phyloP scores from a whole-genome alignment of 2,888 invertebrate species.

The Corythucha ciliata region DNA sequence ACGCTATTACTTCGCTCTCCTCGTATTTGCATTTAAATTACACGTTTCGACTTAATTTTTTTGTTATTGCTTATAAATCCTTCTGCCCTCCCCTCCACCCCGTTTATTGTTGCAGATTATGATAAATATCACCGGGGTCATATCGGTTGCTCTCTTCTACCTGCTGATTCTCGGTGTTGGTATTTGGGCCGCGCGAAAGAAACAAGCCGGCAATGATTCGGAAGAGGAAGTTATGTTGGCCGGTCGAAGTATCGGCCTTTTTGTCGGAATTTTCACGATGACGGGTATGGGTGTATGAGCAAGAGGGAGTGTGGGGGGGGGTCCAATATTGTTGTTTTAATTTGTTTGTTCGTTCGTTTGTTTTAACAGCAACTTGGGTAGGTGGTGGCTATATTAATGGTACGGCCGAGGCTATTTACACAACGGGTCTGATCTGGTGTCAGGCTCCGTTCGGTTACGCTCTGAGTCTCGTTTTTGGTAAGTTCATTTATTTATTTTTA shows the following conservation, averaged over 20 bases:
- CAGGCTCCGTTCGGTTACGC: conserved; percentile 99
- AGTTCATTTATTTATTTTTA: too few relatives aligned
- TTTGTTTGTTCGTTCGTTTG: too few relatives aligned
- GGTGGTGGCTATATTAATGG: conserved; percentile 99
- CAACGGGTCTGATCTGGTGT: conserved; percentile 88
- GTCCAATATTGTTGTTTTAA: not conserved
- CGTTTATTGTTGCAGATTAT: conserved; percentile 46
- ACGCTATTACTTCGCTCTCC: too few relatives aligned
- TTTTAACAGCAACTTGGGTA: conserved; percentile 87
- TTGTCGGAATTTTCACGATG: conserved; percentile 99
- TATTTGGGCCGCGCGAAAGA: conserved; percentile 95
- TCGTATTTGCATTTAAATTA: too few relatives aligned
- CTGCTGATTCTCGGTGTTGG: conserved; percentile 89
- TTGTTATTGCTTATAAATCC: too few relatives aligned
- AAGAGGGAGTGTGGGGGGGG: not conserved
- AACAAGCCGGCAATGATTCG: conserved; percentile 75
- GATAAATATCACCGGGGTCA: conserved; percentile 85
- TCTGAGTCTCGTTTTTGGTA: conserved; percentile 86
- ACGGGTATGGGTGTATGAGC: conserved; percentile 56
- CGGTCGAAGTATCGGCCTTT: conserved; percentile 89
- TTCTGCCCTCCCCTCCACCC: too few relatives aligned
- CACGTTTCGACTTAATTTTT: too few relatives aligned
- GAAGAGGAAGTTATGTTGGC: conserved; percentile 99
- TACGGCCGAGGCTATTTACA: conserved; percentile 94
- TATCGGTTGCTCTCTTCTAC: conserved; percentile 94